Percentiles rank a stretch among this genome's conserved stretches.
These are phyloP conservation scores for Ornithoptera priamus DNA, from an alignment of 2,888 invertebrate genomes.

Conservation along the genomic window DNA sequence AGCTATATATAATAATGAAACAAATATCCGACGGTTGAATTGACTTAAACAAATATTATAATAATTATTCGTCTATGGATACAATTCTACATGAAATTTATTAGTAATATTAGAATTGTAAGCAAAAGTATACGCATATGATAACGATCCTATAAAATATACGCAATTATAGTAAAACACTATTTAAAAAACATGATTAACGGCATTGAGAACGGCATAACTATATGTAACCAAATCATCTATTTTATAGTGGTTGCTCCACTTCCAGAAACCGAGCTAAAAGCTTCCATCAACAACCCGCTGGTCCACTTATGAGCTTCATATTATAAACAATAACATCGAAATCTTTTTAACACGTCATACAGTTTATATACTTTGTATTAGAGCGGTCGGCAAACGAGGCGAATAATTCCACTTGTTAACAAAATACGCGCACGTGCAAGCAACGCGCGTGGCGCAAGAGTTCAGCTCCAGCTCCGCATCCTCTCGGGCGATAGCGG, in stretches of 20 bases:
- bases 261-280: conserved; percentile 45
- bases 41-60: no score
- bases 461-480: conserved; percentile 31
- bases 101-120: no score
- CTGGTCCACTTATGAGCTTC: conserved; percentile 59
- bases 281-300: conserved; percentile 66
- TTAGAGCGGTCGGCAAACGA: conserved; percentile 49
- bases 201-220: neutral
- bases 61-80: no score
- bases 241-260: conserved; percentile 43
- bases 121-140: neutral
- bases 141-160: neutral
- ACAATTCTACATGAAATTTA: no score
- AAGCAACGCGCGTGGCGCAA: conserved; percentile 47
- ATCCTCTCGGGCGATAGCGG: neutral
- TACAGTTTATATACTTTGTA: conserved; percentile 49
- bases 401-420: conserved; percentile 74
- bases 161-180: neutral
- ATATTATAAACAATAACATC: conserved; percentile 74
- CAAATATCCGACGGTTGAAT: no score
- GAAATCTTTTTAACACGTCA: conserved; percentile 74
- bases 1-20: neutral
- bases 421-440: conserved; percentile 72
- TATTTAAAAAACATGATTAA: conserved; percentile 11
- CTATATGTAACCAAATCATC: conserved; percentile 33